Evolutionary conservation across 2,113 vertebrate species (phyloP).

Genomic region (Hucho hucho): DNA sequence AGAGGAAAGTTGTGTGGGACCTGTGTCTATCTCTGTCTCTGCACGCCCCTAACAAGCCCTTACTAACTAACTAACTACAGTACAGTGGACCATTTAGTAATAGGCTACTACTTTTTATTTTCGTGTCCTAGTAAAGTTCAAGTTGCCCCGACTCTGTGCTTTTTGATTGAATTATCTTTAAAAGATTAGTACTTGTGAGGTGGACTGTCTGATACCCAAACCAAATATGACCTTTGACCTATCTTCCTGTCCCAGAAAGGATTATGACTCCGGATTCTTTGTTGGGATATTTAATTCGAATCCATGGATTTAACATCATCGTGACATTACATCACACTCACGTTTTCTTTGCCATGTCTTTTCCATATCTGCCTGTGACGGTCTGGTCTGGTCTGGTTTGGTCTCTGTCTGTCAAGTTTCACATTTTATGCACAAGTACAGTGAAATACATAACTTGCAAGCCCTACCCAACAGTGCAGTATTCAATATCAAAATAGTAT

Average conservation of each 20-base stretch:
- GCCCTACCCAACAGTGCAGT: no score
- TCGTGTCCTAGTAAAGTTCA: constrained; percentile 52
- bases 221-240: constrained; percentile 67
- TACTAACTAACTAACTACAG: constrained; percentile 49
- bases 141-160: constrained; percentile 54
- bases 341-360: constrained; percentile 55
- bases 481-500: no score
- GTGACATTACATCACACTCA: constrained; percentile 32
- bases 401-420: no score
- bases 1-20: constrained; percentile 55
- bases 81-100: constrained; percentile 62
- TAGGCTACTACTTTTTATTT: constrained; percentile 52
- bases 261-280: constrained; percentile 69
- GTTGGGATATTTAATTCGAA: constrained; percentile 38
- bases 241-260: constrained; percentile 91
- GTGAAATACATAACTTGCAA: no score
- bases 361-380: constrained; percentile 59
- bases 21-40: constrained; percentile 73
- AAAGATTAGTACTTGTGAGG: constrained; percentile 66
- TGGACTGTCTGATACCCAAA: constrained; percentile 66
- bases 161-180: constrained; percentile 48
- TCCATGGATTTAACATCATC: constrained; percentile 43
- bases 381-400: constrained; percentile 27
- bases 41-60: constrained; percentile 76
- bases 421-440: no score